Evolutionary conservation across 2,888 invertebrate genomes (phyloP).

Genomic region (Stenoptilia bipunctidactyla): DNA sequence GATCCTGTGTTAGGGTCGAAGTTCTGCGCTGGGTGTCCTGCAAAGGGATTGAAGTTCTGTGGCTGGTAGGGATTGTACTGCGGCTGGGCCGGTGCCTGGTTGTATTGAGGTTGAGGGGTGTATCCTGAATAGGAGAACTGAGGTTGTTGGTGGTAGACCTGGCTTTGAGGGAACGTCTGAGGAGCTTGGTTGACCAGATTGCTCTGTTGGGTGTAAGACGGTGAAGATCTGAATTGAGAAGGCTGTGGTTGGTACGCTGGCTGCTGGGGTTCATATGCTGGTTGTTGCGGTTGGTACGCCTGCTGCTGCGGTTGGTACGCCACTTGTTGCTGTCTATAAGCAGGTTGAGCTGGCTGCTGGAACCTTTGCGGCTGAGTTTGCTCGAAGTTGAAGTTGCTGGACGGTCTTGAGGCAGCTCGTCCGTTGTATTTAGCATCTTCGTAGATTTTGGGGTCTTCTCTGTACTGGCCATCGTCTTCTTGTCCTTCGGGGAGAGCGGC

Average conservation of each 20-base stretch:
- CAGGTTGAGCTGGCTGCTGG: slow-evolving; percentile 28
- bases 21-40: slow-evolving; percentile 80
- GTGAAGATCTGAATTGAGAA: slow-evolving; percentile 22
- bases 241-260: slow-evolving; percentile 25
- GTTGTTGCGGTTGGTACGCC: slow-evolving; percentile 22
- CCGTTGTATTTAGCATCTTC: slow-evolving; percentile 76
- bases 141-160: slow-evolving; percentile 52
- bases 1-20: slow-evolving; percentile 82
- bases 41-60: slow-evolving; percentile 60
- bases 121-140: slow-evolving; percentile 52
- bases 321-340: slow-evolving; percentile 23
- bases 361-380: slow-evolving; percentile 20
- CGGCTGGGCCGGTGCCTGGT: slow-evolving; percentile 26
- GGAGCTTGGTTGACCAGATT: slow-evolving; percentile 40
- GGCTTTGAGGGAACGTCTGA: slow-evolving; percentile 44
- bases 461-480: slow-evolving; percentile 88
- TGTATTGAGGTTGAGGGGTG: slow-evolving; percentile 38
- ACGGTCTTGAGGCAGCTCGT: slow-evolving; percentile 30
- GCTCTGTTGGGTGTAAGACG: slow-evolving; percentile 29
- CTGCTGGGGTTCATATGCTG: slow-evolving; percentile 26
- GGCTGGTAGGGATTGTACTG: slow-evolving; percentile 32
- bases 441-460: slow-evolving; percentile 86
- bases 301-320: slow-evolving; percentile 21
- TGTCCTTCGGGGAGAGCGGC: slow-evolving; percentile 73
- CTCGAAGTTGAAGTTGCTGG: slow-evolving; percentile 23